A percentile compares a stretch with the other conserved stretches of the same genome.
These are phyloP conservation scores for Gnathonemus echidnorhynchus DNA, from an alignment of 2,113 vertebrate genomes.

Conservation along the genomic window DNA sequence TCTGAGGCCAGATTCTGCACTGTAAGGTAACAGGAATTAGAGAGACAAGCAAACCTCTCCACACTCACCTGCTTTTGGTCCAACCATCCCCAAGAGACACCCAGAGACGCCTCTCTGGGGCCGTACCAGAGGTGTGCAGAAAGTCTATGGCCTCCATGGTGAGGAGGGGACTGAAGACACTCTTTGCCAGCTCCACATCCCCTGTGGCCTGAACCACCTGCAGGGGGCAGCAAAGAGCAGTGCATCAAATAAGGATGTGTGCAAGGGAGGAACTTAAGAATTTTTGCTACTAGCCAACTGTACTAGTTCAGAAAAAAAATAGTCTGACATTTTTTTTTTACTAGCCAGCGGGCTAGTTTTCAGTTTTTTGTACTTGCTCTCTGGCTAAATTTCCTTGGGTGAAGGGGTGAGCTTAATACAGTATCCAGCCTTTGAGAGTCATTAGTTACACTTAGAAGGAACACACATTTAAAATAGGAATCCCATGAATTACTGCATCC, in stretches of 20 bases:
- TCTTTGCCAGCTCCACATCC: slow-evolving; percentile 74
- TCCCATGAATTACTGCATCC: neutral
- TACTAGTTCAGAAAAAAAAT: neutral
- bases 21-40: neutral
- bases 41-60: neutral
- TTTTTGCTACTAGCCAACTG: neutral
- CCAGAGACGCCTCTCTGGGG: slow-evolving; percentile 85
- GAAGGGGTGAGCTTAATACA: neutral
- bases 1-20: neutral
- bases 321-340: neutral
- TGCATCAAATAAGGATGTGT: neutral
- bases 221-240: neutral
- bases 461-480: neutral
- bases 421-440: neutral
- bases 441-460: neutral
- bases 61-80: slow-evolving; percentile 80
- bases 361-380: neutral
- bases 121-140: slow-evolving; percentile 63
- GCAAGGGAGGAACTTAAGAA: neutral
- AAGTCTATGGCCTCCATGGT: slow-evolving; percentile 82
- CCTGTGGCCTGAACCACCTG: slow-evolving; percentile 88
- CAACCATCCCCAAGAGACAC: slow-evolving; percentile 78
- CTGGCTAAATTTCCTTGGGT: neutral
- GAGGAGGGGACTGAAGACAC: slow-evolving; percentile 79
- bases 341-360: neutral